Conservation (phyloP, 2,797 vertebrate genomes). For the Corythornis leucogaster region DNA sequence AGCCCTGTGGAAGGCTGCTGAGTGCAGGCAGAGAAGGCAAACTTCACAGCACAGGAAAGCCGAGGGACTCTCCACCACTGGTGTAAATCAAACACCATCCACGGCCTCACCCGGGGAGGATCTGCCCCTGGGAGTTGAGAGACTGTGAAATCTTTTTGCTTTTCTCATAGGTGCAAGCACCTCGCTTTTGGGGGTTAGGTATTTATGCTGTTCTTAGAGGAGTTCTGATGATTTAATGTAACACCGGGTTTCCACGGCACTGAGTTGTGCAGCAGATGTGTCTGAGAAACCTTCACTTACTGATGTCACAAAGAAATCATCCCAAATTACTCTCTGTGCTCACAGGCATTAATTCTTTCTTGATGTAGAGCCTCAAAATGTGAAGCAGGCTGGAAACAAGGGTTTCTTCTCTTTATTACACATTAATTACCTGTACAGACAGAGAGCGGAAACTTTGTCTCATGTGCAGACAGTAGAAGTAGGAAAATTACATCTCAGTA, state of each 20-base stretch:
- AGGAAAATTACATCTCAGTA: neutral
- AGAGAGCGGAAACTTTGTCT: neutral
- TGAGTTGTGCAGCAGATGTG: neutral
- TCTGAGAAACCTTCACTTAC: neutral
- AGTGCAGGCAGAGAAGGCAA: neutral
- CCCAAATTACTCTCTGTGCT: neutral
- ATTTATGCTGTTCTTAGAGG: neutral
- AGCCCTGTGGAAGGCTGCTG: neutral
- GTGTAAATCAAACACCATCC: neutral
- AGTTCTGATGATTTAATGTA: neutral
- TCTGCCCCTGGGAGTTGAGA: neutral
- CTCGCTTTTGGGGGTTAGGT: neutral
- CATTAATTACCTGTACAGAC: neutral
- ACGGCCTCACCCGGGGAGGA: neutral
- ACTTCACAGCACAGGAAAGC: neutral
- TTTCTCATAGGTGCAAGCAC: neutral
- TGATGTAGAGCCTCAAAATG: neutral
- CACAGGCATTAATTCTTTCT: neutral
- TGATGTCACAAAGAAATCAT: neutral
- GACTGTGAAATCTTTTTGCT: neutral
- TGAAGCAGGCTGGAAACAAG: slow-evolving; percentile 16
- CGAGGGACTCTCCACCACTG: neutral
- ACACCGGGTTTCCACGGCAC: neutral
- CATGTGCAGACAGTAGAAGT: neutral
- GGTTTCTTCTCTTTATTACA: neutral